Percentiles rank a stretch among this genome's conserved stretches.
Conservation (phyloP, 2,113 vertebrate genomes). For the Riparia riparia region DNA sequence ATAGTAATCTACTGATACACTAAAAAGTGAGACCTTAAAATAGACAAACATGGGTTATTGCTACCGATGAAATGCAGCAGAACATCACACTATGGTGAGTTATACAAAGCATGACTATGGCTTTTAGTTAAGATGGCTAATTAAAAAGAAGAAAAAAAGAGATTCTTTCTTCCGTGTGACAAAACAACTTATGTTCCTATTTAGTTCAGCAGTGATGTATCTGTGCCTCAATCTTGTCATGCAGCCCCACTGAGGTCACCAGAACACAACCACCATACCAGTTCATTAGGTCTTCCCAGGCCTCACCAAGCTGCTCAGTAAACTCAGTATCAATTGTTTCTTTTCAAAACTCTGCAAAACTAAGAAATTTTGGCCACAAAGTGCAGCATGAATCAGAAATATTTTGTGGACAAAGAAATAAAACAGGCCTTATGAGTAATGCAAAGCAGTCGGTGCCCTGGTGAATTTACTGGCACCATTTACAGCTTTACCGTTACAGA, state of each 20-base stretch:
- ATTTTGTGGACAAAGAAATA: background rate
- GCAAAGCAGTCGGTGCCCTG: background rate
- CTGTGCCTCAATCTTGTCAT: background rate
- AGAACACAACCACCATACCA: fast-evolving
- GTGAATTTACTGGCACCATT: background rate
- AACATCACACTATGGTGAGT: background rate
- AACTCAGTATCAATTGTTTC: background rate
- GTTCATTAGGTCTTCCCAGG: background rate
- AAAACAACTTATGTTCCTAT: background rate
- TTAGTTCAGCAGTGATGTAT: background rate
- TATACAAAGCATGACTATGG: background rate
- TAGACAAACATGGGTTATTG: background rate
- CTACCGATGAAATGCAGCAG: background rate
- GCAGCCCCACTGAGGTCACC: background rate
- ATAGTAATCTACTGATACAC: background rate
- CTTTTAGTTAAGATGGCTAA: background rate
- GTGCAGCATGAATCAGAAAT: background rate
- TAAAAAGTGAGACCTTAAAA: background rate
- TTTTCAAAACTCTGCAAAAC: background rate
- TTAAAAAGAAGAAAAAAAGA: background rate
- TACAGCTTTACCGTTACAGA: background rate
- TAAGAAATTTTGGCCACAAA: fast-evolving
- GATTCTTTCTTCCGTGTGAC: background rate
- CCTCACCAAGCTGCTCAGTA: background rate
- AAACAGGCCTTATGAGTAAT: background rate